phyloP scores from a whole-genome alignment of 2,797 vertebrate genomes.

The Neoniphon sammara region DNA sequence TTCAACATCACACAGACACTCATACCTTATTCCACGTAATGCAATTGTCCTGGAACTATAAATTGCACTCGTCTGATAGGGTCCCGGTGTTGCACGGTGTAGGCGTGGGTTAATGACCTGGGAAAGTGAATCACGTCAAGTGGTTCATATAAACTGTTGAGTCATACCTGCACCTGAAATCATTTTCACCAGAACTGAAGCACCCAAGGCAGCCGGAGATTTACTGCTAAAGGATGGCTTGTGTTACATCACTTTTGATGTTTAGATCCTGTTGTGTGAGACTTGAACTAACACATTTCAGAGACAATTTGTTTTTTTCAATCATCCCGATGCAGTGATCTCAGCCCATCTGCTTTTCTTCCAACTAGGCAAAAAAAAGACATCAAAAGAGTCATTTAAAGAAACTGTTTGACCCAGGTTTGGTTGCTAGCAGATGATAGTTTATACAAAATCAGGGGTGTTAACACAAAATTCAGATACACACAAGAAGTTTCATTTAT shows the following conservation, averaged over 20 bases:
- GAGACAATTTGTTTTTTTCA: not conserved
- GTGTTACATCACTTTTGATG: not conserved
- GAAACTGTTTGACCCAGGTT: not conserved
- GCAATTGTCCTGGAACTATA: slow-evolving; percentile 41
- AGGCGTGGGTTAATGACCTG: slow-evolving; percentile 56
- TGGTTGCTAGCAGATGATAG: not conserved
- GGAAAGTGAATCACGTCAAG: slow-evolving; percentile 65
- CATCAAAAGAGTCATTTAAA: not conserved
- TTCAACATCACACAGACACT: slow-evolving; percentile 1
- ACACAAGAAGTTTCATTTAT: no score
- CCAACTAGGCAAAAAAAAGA: not conserved
- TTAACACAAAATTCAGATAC: not conserved
- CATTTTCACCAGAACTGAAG: slow-evolving; percentile 33
- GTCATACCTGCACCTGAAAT: slow-evolving; percentile 57
- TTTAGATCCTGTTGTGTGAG: not conserved
- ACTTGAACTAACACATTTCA: not conserved
- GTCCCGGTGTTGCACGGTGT: slow-evolving; percentile 22
- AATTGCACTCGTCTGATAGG: slow-evolving; percentile 40
- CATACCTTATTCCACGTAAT: slow-evolving; percentile 18
- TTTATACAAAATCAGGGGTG: no score
- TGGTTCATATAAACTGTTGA: slow-evolving; percentile 62
- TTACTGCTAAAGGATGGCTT: not conserved
- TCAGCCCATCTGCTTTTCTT: not conserved
- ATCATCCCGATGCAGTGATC: not conserved
- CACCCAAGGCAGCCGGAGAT: not conserved